Evolutionary conservation across 2,113 vertebrate genomes (phyloP).

Genomic region (Bubalus kerabau): DNA sequence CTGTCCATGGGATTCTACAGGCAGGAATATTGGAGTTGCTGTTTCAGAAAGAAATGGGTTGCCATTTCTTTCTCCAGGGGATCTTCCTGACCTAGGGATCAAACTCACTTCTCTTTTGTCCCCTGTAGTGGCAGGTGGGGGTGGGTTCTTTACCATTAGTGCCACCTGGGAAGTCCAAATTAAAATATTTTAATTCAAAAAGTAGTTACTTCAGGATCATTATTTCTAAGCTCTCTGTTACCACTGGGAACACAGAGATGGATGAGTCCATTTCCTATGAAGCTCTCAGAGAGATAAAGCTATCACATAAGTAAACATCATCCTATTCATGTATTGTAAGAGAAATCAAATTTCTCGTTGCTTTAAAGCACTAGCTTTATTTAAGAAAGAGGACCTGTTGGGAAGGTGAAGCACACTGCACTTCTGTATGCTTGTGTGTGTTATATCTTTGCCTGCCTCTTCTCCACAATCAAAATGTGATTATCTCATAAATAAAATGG

Average conservation of each 20-base stretch:
- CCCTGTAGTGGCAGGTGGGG: not conserved
- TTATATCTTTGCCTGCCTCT: rapidly evolving
- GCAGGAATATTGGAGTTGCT: not conserved
- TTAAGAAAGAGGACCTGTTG: not conserved
- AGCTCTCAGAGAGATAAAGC: not conserved
- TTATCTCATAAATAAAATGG: not conserved
- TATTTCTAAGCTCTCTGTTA: not conserved
- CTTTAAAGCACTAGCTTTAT: not conserved
- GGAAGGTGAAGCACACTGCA: not conserved
- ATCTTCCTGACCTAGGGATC: not conserved
- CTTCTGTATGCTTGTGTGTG: rapidly evolving
- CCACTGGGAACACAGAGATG: not conserved
- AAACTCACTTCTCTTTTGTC: not conserved
- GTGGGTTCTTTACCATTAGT: not conserved
- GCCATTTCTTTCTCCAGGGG: not conserved
- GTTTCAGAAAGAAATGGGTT: too few species aligned
- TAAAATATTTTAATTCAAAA: not conserved
- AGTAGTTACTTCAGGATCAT: not conserved
- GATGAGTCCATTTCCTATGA: not conserved
- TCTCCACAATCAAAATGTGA: not conserved
- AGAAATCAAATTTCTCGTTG: not conserved
- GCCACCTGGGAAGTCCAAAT: not conserved
- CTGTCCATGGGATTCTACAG: not conserved
- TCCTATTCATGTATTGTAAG: not conserved
- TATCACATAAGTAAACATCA: not conserved